phyloP scores from a whole-genome alignment of 2,888 invertebrate species.

The Clistopyga incitator region DNA sequence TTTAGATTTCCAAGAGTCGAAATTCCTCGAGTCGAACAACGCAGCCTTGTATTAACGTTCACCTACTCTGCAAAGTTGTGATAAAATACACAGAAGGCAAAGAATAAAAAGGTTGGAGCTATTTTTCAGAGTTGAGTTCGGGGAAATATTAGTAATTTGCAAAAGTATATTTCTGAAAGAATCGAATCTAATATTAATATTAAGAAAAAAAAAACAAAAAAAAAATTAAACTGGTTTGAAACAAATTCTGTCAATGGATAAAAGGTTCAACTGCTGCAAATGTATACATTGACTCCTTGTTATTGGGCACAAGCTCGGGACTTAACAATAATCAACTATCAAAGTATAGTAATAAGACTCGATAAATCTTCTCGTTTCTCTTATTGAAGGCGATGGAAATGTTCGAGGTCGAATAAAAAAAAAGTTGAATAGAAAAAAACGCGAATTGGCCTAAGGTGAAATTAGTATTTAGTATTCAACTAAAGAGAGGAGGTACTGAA shows the following conservation, averaged over 20 bases:
- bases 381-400: not conserved
- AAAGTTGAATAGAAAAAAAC: not conserved
- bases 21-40: not conserved
- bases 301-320: too few species aligned
- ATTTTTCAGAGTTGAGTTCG: too few species aligned
- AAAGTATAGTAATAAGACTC: not conserved
- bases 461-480: conserved; percentile 35
- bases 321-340: not conserved
- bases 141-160: too few species aligned
- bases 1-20: conserved; percentile 33
- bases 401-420: not conserved
- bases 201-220: too few species aligned
- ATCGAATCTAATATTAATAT: too few species aligned
- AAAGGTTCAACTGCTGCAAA: too few species aligned
- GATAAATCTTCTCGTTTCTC: not conserved
- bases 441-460: not conserved
- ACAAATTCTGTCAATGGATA: too few species aligned
- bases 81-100: not conserved
- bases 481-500: not conserved
- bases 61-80: conserved; percentile 3
- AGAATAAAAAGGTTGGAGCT: not conserved
- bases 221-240: too few species aligned
- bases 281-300: too few species aligned
- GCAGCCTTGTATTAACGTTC: not conserved
- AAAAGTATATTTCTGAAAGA: too few species aligned